phyloP scores from a whole-genome alignment of 2,797 vertebrate species.

The Cynopterus sphinx region DNA sequence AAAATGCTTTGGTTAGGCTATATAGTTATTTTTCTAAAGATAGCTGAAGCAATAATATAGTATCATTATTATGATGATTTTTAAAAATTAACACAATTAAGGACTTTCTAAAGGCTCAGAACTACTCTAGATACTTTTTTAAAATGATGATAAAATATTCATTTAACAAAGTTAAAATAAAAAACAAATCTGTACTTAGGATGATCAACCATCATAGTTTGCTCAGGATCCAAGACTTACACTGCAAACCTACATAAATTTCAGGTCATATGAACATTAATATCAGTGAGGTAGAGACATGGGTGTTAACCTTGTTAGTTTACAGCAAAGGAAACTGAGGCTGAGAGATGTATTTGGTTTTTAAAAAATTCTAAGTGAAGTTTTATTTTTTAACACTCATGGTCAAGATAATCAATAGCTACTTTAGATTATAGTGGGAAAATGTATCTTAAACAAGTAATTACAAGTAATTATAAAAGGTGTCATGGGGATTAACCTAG shows the following conservation, averaged over 20 bases:
- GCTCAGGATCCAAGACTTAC: background rate
- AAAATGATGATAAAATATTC: conserved; percentile 20
- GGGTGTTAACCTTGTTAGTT: background rate
- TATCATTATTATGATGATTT: background rate
- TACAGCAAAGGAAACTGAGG: background rate
- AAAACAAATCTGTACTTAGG: background rate
- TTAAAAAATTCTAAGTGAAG: background rate
- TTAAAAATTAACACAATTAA: background rate
- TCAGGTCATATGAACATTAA: background rate
- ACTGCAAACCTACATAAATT: background rate
- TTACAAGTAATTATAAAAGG: background rate
- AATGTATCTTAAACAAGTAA: background rate
- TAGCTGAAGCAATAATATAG: background rate
- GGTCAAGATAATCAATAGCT: background rate
- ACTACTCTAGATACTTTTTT: background rate
- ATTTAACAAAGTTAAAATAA: background rate
- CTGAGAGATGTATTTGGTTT: background rate
- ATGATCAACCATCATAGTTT: background rate
- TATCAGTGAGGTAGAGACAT: background rate
- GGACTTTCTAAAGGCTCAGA: background rate
- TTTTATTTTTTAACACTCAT: conserved; percentile 9
- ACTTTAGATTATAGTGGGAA: background rate
- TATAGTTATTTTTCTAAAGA: background rate
- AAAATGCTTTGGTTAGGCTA: background rate
- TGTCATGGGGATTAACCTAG: background rate